Conservation (phyloP, 2,113 vertebrate genomes). For the Mobula birostris region DNA sequence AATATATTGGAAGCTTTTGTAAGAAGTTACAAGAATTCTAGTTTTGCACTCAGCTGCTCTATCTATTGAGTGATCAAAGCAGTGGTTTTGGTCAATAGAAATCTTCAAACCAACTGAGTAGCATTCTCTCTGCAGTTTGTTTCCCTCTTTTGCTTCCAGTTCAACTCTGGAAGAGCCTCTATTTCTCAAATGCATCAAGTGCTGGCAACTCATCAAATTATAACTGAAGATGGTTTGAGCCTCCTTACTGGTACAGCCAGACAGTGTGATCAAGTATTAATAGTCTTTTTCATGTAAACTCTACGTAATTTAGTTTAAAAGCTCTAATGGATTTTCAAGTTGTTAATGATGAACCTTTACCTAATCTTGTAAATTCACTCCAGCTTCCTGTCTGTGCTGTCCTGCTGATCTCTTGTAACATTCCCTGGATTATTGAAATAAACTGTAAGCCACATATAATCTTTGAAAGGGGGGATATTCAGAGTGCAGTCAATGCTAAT, state of each 20-base stretch:
- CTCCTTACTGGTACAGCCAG: too few species aligned
- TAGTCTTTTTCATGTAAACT: too few species aligned
- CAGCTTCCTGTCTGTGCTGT: not conserved
- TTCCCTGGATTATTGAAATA: not conserved
- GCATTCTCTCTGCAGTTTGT: too few species aligned
- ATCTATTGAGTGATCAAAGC: not conserved
- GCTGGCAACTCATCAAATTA: too few species aligned
- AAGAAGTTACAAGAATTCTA: not conserved
- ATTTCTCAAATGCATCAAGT: too few species aligned
- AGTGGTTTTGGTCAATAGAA: not conserved
- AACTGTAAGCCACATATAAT: not conserved
- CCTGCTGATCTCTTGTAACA: not conserved
- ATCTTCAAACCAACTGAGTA: not conserved
- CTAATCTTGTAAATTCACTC: not conserved
- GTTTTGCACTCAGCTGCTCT: not conserved
- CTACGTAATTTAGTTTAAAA: too few species aligned
- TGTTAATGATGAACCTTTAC: not conserved
- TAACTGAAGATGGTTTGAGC: too few species aligned
- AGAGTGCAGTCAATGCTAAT: not conserved
- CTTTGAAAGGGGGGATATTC: not conserved
- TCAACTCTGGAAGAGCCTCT: too few species aligned
- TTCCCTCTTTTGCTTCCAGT: too few species aligned
- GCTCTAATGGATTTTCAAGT: too few species aligned
- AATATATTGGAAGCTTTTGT: not conserved
- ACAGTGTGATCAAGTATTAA: too few species aligned